A percentile compares a stretch with the other conserved stretches of the same genome.
Evolutionary conservation across 2,888 invertebrate species (phyloP).

Genomic region (Lasioglossum lativentre): DNA sequence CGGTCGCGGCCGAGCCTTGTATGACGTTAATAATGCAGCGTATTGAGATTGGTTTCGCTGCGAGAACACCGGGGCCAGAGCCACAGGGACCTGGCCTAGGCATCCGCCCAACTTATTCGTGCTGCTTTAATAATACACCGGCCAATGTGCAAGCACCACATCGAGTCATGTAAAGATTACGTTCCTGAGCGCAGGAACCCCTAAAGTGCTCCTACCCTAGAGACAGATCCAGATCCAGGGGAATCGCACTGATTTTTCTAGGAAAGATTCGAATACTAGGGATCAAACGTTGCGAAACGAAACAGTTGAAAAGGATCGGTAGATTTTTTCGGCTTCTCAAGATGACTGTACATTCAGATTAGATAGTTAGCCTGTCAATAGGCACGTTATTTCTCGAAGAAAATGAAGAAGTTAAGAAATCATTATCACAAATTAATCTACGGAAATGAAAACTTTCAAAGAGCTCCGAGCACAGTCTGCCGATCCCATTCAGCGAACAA

Average conservation of each 20-base stretch:
- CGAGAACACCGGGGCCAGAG: slow-evolving; percentile 62
- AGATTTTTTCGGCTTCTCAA: no score
- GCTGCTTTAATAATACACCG: slow-evolving; percentile 74
- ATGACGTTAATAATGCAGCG: slow-evolving; percentile 80
- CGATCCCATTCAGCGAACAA: not conserved
- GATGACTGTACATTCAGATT: no score
- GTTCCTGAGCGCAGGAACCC: slow-evolving; percentile 19
- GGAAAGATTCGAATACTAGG: not conserved
- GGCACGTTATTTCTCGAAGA: not conserved
- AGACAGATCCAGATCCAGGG: not conserved
- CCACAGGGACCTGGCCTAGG: slow-evolving; percentile 80
- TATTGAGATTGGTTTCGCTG: slow-evolving; percentile 81
- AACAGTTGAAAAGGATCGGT: not conserved
- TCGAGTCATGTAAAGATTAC: slow-evolving; percentile 60
- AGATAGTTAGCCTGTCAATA: no score
- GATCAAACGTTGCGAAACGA: not conserved
- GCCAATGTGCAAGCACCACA: slow-evolving; percentile 49
- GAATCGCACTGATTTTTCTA: not conserved
- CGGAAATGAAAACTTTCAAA: not conserved
- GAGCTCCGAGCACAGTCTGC: not conserved
- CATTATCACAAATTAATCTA: not conserved
- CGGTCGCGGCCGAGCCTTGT: slow-evolving; percentile 75
- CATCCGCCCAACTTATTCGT: slow-evolving; percentile 75
- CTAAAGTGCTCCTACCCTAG: slow-evolving; percentile 14
- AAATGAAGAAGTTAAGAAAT: not conserved